Evolutionary conservation across 2,113 vertebrate genomes (phyloP).

Genomic region (Conger conger): DNA sequence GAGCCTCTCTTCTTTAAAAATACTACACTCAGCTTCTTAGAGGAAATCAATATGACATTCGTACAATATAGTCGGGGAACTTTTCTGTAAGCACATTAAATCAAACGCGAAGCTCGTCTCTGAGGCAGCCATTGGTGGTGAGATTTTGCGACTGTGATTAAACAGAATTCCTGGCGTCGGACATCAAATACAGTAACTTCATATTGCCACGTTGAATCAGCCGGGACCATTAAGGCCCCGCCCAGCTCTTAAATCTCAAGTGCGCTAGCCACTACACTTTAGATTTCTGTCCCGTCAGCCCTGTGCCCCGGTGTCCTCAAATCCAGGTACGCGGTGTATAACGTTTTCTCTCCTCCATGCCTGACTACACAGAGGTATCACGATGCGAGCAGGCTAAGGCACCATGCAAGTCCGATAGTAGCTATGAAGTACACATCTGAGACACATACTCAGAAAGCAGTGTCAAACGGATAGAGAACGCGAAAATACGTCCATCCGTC

Average conservation of each 20-base stretch:
- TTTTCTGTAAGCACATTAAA: not conserved
- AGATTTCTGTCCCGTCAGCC: not conserved
- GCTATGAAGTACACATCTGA: not conserved
- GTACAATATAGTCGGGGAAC: not conserved
- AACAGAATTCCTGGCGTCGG: not conserved
- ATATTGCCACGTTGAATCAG: not conserved
- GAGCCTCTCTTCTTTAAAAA: not conserved
- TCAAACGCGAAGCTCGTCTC: not conserved
- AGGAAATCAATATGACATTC: not conserved
- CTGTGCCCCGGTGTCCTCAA: not conserved
- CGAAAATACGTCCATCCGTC: not conserved
- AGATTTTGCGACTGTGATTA: not conserved
- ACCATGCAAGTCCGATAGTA: not conserved
- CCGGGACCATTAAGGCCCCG: not conserved
- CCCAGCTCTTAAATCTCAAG: slow-evolving; percentile 9
- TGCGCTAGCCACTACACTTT: not conserved
- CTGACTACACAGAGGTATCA: not conserved
- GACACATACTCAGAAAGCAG: not conserved
- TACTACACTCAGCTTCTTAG: not conserved
- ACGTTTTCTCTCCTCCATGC: not conserved
- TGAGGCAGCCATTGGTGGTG: not conserved
- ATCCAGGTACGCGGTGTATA: not conserved
- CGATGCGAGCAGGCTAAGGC: not conserved
- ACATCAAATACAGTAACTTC: slow-evolving; percentile 15
- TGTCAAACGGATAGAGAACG: not conserved